Evolutionary conservation across 2,113 vertebrate species (phyloP).

Genomic region (Anolis carolinensis): DNA sequence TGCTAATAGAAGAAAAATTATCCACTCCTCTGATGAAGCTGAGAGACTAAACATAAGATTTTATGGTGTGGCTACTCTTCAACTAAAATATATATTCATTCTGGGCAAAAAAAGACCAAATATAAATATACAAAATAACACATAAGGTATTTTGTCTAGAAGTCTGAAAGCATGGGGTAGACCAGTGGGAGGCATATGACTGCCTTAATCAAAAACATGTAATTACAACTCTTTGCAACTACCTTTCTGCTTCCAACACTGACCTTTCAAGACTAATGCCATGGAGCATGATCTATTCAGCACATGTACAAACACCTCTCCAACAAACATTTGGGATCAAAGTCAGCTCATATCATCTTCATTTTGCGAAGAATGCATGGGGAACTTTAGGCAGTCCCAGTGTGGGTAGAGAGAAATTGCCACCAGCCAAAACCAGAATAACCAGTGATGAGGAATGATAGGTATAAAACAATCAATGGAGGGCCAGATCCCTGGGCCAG

Average conservation of each 20-base stretch:
- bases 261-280: background rate
- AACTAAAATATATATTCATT: background rate
- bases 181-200: constrained; percentile 22
- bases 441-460: too few species aligned
- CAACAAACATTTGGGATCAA: constrained; percentile 13
- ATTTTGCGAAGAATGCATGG: background rate
- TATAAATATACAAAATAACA: background rate
- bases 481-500: too few species aligned
- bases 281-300: background rate
- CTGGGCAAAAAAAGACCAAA: background rate
- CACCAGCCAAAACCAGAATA: too few species aligned
- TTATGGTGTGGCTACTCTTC: background rate
- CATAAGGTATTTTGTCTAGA: background rate
- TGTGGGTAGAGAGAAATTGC: too few species aligned
- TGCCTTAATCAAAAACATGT: constrained; percentile 19
- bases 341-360: background rate
- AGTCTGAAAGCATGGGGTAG: constrained; percentile 24
- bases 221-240: background rate
- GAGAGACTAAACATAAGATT: constrained; percentile 25
- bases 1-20: constrained; percentile 4
- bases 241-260: background rate
- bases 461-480: too few species aligned
- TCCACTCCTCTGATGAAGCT: constrained; percentile 8
- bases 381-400: too few species aligned
- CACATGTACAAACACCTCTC: background rate